phyloP scores from a whole-genome alignment of 1,140 invertebrate species.

The Diachasma alloeum region DNA sequence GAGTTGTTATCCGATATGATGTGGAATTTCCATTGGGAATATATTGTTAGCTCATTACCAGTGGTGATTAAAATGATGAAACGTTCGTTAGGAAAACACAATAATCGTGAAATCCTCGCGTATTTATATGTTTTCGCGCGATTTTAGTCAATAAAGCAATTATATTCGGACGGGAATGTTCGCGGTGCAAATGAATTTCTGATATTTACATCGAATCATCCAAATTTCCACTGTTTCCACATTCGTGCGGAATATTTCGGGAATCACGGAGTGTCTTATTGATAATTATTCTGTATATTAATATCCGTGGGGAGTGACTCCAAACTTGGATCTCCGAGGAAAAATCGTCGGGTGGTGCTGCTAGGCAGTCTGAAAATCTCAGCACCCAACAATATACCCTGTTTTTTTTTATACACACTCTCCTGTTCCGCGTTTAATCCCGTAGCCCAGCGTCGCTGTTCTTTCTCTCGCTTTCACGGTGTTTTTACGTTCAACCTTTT shows the following conservation, averaged over 20 bases:
- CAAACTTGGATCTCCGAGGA: not conserved
- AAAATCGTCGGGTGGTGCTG: not conserved
- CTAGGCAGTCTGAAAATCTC: not conserved
- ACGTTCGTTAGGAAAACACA: too few species aligned
- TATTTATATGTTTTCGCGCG: too few species aligned
- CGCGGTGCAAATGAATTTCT: too few species aligned
- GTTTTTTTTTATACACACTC: slow-evolving; percentile 16
- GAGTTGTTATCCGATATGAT: too few species aligned
- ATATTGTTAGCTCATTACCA: too few species aligned
- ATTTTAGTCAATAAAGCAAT: too few species aligned
- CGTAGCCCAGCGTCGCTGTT: slow-evolving; percentile 30
- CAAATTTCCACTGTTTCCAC: too few species aligned
- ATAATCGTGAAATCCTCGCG: too few species aligned
- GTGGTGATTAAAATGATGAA: too few species aligned
- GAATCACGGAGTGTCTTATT: not conserved
- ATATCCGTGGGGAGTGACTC: not conserved
- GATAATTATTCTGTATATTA: not conserved
- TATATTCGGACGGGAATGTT: too few species aligned
- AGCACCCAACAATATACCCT: not conserved
- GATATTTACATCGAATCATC: too few species aligned
- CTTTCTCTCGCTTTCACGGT: slow-evolving; percentile 2
- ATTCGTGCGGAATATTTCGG: not conserved
- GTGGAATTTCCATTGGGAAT: too few species aligned
- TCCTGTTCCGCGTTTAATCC: slow-evolving; percentile 41
- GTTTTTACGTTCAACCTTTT: not conserved